Evolutionary conservation across 2,888 invertebrate species (phyloP), one percentile per base, ranked within the genome.

Genomic region (Dioctria linearis): DNA sequence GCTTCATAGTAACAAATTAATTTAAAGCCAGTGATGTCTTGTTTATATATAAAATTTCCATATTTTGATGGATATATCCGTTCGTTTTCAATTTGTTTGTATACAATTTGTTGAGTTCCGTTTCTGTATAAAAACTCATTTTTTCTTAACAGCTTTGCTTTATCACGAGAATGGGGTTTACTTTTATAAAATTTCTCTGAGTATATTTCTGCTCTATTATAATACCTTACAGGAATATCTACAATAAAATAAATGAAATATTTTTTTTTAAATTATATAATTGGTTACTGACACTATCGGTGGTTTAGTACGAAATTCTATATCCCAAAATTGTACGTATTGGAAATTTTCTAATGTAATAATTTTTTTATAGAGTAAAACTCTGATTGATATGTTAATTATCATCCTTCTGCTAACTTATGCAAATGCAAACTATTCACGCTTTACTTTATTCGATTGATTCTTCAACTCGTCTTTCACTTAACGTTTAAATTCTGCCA

Each of bases 1-100:
- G 92, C 90, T 83, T 91, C 91, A 88, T 94, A 95, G 88, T 95
- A 95, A 86, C 95, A 95, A 9, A 94, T 91, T 79, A 93, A 54
- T 79, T 79, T 79, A 40, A 78, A 11, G 11, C 79, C 51, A 49
- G 8, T 71, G 25, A 25, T 25, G 43, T 79, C 71, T 73, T 79
- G 73, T 66, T 82, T 80, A 69, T 82, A 83, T 43, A 84, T 82
- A 78, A 80, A 84, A 69, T 83, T 84, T 40, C 83, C 83, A 49
- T 83, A 80, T 81, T 83, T 83, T 13, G 84, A 84, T 57, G 83
- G 83, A 80, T 83, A 83, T 54, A 84, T 83, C 71, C 81, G 71
- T 81, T 84, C 83, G 79, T 84, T 83, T 51, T 82, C 83, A 66
- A 83, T 82, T 82, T 83, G 82, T 65, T 82, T 83, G 65, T 54